Evolutionary conservation across 2,888 invertebrate species (phyloP), one percentile per base, ranked within the genome.

Genomic region (Phortica magna): DNA sequence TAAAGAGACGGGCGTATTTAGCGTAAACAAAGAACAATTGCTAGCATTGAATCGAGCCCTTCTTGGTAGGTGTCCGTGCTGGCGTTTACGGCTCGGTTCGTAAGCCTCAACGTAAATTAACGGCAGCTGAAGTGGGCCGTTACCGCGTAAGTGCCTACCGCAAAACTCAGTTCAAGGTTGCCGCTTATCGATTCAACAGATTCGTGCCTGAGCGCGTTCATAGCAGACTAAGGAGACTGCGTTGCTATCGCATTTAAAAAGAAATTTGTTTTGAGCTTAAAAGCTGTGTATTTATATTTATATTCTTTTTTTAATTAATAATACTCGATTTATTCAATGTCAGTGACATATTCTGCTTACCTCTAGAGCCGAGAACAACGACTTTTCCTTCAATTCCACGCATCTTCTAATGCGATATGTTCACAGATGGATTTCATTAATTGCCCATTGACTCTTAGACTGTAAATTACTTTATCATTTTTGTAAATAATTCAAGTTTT

Each of bases 311-410:
- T 31, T 31, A 31, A 31, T 31, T 31, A 61, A 17, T 61, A 61
- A 61, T 61, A 22, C 17, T 61, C 19, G 17, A 5, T 17, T 10
- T 75, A 74, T 70, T 75, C 6, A 70, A 78, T 73, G 22, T 70
- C 55, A 73, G 41, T 77, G 77, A 53, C 77, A 78, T 74, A 77
- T 77, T 10, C 31, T 55, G 86, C 91, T 93, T 93, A 96, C 96
- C 96, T 94, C 95, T 95, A 73, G 95, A 94, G 75, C 97, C 97
- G 77, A 97, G 93, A 81, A 97, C 95, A 73, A 97, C 97, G 73
- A 97, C 95, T 94, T 97, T 97, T 78, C 95, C 97, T 91, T 96
- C 95, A 81, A 96, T 93, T 80, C 94, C 94, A 91, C 94, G 95
- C 96, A 96, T 96, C 78, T 71, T 79, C 31, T 4, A 31, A 31